Conservation (phyloP, 2,888 invertebrate species). For the Sclerodermus sp. region DNA sequence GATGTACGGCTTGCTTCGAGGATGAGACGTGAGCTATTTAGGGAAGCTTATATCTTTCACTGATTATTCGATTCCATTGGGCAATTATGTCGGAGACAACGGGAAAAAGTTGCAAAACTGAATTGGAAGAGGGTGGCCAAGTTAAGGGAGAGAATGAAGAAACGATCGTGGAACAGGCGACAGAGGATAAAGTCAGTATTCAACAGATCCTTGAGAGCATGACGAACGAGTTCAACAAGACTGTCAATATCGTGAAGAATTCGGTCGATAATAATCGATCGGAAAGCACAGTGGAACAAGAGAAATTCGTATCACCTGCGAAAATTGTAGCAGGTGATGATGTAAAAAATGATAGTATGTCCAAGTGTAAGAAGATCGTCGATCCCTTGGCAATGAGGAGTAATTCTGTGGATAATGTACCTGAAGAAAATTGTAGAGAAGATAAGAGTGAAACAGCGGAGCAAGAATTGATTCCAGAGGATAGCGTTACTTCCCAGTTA, state of each 20-base stretch:
- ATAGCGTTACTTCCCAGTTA: slow-evolving; percentile 62
- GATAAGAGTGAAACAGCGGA: slow-evolving; percentile 24
- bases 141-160: slow-evolving; percentile 41
- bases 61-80: too few relatives aligned
- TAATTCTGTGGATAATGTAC: neutral
- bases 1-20: too few relatives aligned
- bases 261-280: slow-evolving; percentile 15
- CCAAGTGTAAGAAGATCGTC: slow-evolving; percentile 1
- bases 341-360: slow-evolving; percentile 6
- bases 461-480: slow-evolving; percentile 37
- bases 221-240: slow-evolving; percentile 54
- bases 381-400: slow-evolving; percentile 8
- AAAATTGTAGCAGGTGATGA: slow-evolving; percentile 12
- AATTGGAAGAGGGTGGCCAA: slow-evolving; percentile 38
- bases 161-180: slow-evolving; percentile 32
- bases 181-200: slow-evolving; percentile 49
- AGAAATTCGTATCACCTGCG: too few relatives aligned
- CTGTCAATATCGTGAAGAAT: slow-evolving; percentile 28
- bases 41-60: too few relatives aligned
- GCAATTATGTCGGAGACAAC: slow-evolving; percentile 38
- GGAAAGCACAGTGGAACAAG: too few relatives aligned
- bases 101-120: slow-evolving; percentile 26
- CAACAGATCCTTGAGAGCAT: slow-evolving; percentile 53
- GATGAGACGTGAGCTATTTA: too few relatives aligned
- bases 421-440: slow-evolving; percentile 21